Base-by-base conservation (phyloP, 2,113 vertebrate species). In the Grallaria varia region DNA sequence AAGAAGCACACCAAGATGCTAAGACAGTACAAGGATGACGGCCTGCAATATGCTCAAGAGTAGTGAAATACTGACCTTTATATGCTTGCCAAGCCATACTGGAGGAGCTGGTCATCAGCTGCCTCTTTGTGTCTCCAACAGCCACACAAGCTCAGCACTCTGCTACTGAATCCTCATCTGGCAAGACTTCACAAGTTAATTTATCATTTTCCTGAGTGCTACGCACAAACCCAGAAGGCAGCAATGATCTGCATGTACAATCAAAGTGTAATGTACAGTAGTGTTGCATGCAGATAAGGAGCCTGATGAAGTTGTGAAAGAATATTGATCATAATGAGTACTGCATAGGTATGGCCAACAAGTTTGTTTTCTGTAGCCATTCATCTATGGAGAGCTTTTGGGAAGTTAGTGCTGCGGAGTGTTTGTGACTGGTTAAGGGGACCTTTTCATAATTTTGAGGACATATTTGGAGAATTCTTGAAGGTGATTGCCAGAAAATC, bases 221-320 rank as follows among this genome's bases (percentile, higher is more conserved):
- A 23, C 10, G 28, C 39, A 22, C 40, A 66, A 85, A 45, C 17
- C 9, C 53, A 73, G 59, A 44, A 77, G 15, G 17, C 4, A 3
- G 20, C 2, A 11, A 40, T 62, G n/a, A 40, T 33, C 55, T 35
- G 10, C 0, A 0, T 14, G 12, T 10, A 13, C 25, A 76, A 50
- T 14, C 12, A 9, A 56, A 73, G 55, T 49, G 22, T 23, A 33
- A 53, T 5, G 17, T 28, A 24, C 3, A 13, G 23, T 4, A 31
- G 17, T 4, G 6, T 15, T 56, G n/a, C 8, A 14, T 47, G 55
- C 7, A 85, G 64, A 14, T 15, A 60, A 81, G n/a, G 11, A 69
- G 8, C 17, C 12, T 4, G 8, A 69, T 25, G 40, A 86, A 73
- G 25, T 8, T 30, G 24, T 74, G 42, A 77, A 84, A 62, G n/a